These are phyloP conservation scores for Erebia palarica DNA, from an alignment of 2,888 invertebrate genomes.

Conservation along the genomic window DNA sequence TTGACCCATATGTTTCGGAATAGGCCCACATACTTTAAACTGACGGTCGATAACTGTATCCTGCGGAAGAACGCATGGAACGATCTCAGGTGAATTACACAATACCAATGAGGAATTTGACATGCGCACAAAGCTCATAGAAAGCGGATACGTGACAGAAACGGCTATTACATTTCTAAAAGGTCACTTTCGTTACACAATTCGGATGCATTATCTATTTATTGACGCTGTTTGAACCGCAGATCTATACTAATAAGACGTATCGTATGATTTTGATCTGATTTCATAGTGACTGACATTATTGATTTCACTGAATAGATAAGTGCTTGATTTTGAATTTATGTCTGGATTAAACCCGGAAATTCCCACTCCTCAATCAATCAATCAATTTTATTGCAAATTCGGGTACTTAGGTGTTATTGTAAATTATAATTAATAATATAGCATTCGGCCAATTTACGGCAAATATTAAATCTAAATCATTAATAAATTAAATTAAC, in stretches of 20 bases:
- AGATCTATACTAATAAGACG: neutral
- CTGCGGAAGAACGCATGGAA: neutral
- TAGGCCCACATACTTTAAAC: too few species aligned
- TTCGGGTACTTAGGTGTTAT: too few species aligned
- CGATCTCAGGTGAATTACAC: slow-evolving; percentile 33
- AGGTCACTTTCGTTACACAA: slow-evolving; percentile 34
- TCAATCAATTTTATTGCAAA: too few species aligned
- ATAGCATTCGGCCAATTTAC: too few species aligned
- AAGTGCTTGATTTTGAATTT: too few species aligned
- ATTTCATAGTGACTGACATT: neutral
- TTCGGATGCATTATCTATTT: slow-evolving; percentile 3
- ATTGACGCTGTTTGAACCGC: slow-evolving; percentile 13
- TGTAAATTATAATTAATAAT: too few species aligned
- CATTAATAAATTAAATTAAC: too few species aligned
- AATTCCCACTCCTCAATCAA: too few species aligned
- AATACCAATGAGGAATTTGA: slow-evolving; percentile 35
- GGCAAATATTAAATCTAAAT: too few species aligned
- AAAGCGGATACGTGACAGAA: slow-evolving; percentile 42
- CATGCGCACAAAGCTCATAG: slow-evolving; percentile 41
- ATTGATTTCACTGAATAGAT: too few species aligned
- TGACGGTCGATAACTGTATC: neutral
- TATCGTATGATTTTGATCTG: neutral
- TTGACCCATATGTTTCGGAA: too few species aligned
- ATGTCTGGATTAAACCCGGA: too few species aligned
- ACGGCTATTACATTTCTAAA: slow-evolving; percentile 36